Base-by-base conservation (phyloP, 2,113 vertebrate species). In the Pelusios castaneus region DNA sequence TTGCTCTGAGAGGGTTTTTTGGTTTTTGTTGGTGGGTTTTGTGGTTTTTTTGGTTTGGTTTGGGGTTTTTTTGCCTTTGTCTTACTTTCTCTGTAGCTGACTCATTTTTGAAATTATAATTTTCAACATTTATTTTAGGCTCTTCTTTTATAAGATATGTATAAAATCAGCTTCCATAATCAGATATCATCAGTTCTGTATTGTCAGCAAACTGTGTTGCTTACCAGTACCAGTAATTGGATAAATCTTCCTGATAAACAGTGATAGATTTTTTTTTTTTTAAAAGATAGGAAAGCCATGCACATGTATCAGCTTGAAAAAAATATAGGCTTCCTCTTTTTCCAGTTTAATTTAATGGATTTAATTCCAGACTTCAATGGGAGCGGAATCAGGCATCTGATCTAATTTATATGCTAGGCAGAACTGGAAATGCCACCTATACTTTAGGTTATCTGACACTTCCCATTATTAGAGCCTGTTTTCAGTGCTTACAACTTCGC, bases 31-130 rank as follows among this genome's bases (percentile, higher is more conserved):
- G n/a, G n/a, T n/a, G n/a, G n/a, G n/a, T n/a, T n/a, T n/a, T n/a
- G n/a, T n/a, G n/a, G n/a, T n/a, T n/a, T n/a, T n/a, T n/a, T n/a
- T n/a, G n/a, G n/a, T n/a, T n/a, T n/a, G n/a, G n/a, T n/a, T n/a
- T n/a, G n/a, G n/a, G n/a, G n/a, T 49, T 49, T 49, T 94, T 91
- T 89, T 85, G 82, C 93, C 91, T 98, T 97, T 98, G 96, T 97
- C 95, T 98, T 95, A 95, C 94, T 95, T 97, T 95, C 82, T 92
- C 89, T 91, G 80, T 84, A 97, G 95, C 95, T 97, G 96, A 97
- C 95, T 98, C 96, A 95, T 92, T 97, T 96, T 97, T 96, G 47
- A 95, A 97, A 97, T 95, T 95, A 60, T 95, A 91, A 96, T 97
- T 91, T 96, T 97, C 96, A 97, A 52, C 83, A 17, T 94, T 84